phyloP scores from a whole-genome alignment of 2,797 vertebrate genomes.

The Cirrhinus mrigala region DNA sequence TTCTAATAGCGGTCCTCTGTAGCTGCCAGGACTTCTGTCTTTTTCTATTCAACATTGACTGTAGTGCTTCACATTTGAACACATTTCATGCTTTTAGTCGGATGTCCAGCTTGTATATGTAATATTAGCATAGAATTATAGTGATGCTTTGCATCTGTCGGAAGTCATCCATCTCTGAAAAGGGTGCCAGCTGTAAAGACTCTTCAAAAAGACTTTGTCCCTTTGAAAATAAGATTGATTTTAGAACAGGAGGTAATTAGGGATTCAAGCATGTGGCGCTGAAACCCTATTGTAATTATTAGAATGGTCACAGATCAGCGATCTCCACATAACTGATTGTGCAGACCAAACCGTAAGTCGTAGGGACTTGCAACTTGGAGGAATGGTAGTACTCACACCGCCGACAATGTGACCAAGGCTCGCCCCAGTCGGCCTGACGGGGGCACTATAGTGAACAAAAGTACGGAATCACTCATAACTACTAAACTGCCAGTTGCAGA shows the following conservation, averaged over 20 bases:
- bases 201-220: conserved; percentile 20
- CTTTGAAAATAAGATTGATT: conserved; percentile 41
- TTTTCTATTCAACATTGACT: background rate
- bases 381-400: too few species aligned
- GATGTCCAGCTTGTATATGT: background rate
- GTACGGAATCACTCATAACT: too few species aligned
- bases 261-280: too few species aligned
- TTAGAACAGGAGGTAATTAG: conserved; percentile 44
- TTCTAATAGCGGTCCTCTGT: conserved; percentile 13
- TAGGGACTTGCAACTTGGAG: too few species aligned
- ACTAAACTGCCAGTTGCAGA: too few species aligned
- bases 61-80: conserved; percentile 16
- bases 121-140: background rate
- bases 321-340: too few species aligned
- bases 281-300: too few species aligned
- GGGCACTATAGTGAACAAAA: too few species aligned
- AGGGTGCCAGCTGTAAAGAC: conserved; percentile 9
- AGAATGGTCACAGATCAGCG: too few species aligned
- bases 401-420: too few species aligned
- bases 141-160: background rate
- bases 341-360: too few species aligned
- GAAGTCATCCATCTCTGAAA: conserved; percentile 12
- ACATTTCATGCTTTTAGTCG: conserved; percentile 22
- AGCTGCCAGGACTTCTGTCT: background rate
- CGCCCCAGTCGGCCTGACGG: too few species aligned